phyloP scores from a whole-genome alignment of 2,113 vertebrate genomes.

The Alexandromys fortis region DNA sequence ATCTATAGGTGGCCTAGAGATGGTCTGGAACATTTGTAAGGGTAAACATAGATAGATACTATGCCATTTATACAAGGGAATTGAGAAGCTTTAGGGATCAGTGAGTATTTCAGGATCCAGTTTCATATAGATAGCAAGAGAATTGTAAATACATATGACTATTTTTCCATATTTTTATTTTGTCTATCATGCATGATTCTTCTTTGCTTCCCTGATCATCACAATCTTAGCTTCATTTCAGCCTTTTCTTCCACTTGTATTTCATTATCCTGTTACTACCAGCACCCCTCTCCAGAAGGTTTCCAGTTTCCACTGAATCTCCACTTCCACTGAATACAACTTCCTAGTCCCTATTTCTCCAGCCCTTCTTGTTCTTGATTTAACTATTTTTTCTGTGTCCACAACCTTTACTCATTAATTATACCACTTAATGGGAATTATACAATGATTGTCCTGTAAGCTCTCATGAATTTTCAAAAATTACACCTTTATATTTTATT shows the following conservation, averaged over 20 bases:
- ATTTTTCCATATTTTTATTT: not conserved
- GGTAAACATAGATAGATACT: not conserved
- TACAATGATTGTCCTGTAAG: not conserved
- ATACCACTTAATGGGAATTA: not conserved
- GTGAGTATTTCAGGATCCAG: not conserved
- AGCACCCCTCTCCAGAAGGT: not conserved
- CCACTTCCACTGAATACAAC: not conserved
- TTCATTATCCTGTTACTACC: not conserved
- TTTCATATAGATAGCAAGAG: not conserved
- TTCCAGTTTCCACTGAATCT: not conserved
- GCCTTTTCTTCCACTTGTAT: not conserved
- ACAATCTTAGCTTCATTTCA: not conserved
- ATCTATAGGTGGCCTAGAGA: no score
- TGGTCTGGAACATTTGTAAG: not conserved
- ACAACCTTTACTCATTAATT: not conserved
- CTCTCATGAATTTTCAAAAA: not conserved
- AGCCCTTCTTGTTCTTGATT: accelerated
- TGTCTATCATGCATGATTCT: not conserved
- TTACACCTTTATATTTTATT: not conserved
- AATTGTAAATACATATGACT: not conserved
- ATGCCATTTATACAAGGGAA: not conserved
- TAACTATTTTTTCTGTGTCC: not conserved
- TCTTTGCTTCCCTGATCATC: not conserved
- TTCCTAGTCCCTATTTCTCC: not conserved
- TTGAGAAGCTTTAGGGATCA: not conserved